Evolutionary conservation across 2,113 vertebrate genomes (phyloP).

Genomic region (Channa maculata): DNA sequence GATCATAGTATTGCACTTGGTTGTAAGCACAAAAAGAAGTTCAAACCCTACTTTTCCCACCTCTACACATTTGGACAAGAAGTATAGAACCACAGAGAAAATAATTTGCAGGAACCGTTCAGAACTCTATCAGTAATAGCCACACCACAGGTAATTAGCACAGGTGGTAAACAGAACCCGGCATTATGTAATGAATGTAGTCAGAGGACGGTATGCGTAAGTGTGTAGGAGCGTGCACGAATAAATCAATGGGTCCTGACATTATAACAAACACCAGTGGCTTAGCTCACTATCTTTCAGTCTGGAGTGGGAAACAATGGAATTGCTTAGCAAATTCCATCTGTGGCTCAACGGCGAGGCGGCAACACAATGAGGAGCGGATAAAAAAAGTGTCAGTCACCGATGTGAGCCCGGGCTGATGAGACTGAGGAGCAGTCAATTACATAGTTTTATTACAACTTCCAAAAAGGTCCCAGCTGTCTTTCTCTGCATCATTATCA

Average conservation of each 20-base stretch:
- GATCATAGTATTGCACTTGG: too few relatives aligned
- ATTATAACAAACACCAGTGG: slow-evolving; percentile 53
- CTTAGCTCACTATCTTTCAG: slow-evolving; percentile 10
- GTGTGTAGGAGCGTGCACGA: slow-evolving; percentile 6
- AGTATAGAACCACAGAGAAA: not conserved
- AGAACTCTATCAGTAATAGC: not conserved
- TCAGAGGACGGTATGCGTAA: not conserved
- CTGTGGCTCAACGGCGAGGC: slow-evolving; percentile 65
- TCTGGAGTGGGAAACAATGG: slow-evolving; percentile 61
- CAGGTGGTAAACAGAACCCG: slow-evolving; percentile 32
- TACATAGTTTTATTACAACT: slow-evolving; percentile 76
- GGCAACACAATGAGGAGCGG: slow-evolving; percentile 70
- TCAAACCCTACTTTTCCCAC: not conserved
- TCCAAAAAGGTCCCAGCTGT: slow-evolving; percentile 79
- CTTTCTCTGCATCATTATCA: slow-evolving; percentile 77
- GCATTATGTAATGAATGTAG: slow-evolving; percentile 2
- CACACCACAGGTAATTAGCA: slow-evolving; percentile 21
- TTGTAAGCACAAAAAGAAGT: too few relatives aligned
- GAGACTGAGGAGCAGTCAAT: slow-evolving; percentile 74
- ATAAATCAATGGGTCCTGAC: slow-evolving; percentile 56
- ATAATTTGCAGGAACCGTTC: not conserved
- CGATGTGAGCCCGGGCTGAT: slow-evolving; percentile 50
- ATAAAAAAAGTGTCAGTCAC: slow-evolving; percentile 79
- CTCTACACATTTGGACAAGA: too few relatives aligned
- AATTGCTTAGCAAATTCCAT: slow-evolving; percentile 68